Conservation (phyloP, 2,888 invertebrate species). For the Megastigmus dorsalis region DNA sequence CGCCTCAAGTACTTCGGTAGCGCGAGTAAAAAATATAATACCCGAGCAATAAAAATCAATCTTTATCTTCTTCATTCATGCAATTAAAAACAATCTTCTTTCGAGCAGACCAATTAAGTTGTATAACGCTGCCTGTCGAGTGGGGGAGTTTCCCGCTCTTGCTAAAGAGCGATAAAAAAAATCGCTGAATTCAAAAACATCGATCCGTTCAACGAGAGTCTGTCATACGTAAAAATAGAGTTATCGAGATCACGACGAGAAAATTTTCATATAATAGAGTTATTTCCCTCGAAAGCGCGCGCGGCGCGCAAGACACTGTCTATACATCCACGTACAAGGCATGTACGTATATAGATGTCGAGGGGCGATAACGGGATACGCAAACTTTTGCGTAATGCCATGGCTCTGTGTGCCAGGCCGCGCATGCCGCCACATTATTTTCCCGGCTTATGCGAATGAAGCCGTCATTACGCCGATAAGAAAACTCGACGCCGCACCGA, state of each 20-base stretch:
- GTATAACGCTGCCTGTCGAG: too few species aligned
- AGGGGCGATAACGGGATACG: conserved; percentile 35
- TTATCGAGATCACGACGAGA: too few species aligned
- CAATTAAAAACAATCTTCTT: too few species aligned
- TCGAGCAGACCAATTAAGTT: too few species aligned
- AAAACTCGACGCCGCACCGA: conserved; percentile 14
- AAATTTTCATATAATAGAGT: conserved; percentile 30
- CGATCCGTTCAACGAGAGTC: too few species aligned
- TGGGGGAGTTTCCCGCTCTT: too few species aligned
- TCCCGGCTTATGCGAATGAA: conserved; percentile 17
- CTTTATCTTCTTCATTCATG: too few species aligned
- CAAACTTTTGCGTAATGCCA: conserved; percentile 42
- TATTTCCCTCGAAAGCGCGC: conserved; percentile 3
- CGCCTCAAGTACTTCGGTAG: conserved; percentile 4
- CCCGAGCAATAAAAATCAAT: too few species aligned
- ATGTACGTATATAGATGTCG: conserved; percentile 20
- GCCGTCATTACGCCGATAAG: conserved; percentile 48
- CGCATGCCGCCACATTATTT: conserved; percentile 14
- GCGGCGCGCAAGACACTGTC: too few species aligned
- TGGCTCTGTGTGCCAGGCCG: background rate
- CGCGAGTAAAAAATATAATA: background rate
- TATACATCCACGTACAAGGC: background rate
- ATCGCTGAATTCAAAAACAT: too few species aligned
- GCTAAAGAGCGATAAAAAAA: too few species aligned
- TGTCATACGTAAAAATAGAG: too few species aligned